A percentile compares a stretch with the other conserved stretches of the same genome.
phyloP scores from a whole-genome alignment of 92 coral and sea anemone species.

The Phenganax stokvisi region DNA sequence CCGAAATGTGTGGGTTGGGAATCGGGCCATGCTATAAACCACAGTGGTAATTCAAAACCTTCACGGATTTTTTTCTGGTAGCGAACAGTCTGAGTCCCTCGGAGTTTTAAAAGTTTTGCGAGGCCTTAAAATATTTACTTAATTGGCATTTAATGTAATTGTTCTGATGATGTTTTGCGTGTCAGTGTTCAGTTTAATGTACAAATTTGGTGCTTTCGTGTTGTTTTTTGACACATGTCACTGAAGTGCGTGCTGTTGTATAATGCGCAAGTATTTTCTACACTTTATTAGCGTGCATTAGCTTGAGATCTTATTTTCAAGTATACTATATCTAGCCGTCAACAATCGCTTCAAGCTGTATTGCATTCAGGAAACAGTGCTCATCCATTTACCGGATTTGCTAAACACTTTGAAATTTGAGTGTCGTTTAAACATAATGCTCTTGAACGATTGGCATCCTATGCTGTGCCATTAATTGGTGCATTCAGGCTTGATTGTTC shows the following conservation, averaged over 20 bases:
- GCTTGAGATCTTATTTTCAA: too few species aligned
- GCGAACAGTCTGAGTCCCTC: too few species aligned
- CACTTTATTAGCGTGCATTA: too few species aligned
- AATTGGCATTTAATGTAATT: slow-evolving; percentile 17
- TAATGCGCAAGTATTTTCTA: not conserved
- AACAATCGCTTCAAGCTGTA: not conserved
- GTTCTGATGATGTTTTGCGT: slow-evolving; percentile 13
- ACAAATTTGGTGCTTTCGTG: slow-evolving; percentile 14
- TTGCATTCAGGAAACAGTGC: slow-evolving; percentile 3
- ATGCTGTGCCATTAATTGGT: slow-evolving; percentile 19
- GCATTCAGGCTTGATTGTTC: slow-evolving; percentile 6
- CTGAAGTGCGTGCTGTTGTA: slow-evolving; percentile 1
- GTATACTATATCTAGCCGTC: not conserved
- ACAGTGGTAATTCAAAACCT: too few species aligned
- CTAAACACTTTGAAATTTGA: slow-evolving; percentile 42
- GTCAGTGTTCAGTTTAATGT: not conserved
- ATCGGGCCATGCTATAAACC: too few species aligned
- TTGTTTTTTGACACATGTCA: slow-evolving; percentile 8
- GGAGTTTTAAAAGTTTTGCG: too few species aligned
- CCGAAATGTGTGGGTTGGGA: too few species aligned
- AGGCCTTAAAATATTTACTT: slow-evolving; percentile 12
- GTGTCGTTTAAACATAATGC: slow-evolving; percentile 40
- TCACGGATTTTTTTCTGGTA: too few species aligned
- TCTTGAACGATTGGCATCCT: slow-evolving; percentile 33
- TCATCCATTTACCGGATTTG: slow-evolving; percentile 27